phyloP scores from a whole-genome alignment of 2,797 vertebrate species.

The Paedocypris micromegethes region DNA sequence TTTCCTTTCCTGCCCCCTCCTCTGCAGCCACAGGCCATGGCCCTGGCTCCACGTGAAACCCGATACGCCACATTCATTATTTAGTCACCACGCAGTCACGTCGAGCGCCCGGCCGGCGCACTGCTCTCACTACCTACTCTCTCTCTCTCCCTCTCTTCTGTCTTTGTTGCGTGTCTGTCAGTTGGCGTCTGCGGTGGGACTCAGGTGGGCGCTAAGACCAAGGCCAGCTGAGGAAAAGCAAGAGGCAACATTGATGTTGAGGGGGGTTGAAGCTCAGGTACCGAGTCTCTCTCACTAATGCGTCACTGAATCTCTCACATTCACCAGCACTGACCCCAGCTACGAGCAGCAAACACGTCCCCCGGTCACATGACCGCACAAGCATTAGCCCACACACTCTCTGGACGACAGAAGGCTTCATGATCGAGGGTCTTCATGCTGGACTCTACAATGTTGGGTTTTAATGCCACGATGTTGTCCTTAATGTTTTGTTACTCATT shows the following conservation, averaged over 20 bases:
- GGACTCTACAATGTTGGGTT: too few relatives aligned
- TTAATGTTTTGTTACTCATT: too few relatives aligned
- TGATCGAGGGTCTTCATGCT: not conserved
- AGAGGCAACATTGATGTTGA: constrained; percentile 41
- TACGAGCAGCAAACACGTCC: constrained; percentile 57
- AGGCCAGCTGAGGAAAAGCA: constrained; percentile 19
- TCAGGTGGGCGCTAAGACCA: constrained; percentile 47
- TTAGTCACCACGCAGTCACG: constrained; percentile 69
- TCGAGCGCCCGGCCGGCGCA: constrained; percentile 57
- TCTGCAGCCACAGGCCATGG: constrained; percentile 57
- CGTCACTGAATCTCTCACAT: constrained; percentile 62
- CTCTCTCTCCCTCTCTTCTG: constrained; percentile 31
- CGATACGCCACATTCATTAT: constrained; percentile 76
- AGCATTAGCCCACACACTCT: constrained; percentile 63
- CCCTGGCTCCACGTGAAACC: constrained; percentile 69
- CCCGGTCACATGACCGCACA: constrained; percentile 40
- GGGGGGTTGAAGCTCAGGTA: constrained; percentile 44
- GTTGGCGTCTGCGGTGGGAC: constrained; percentile 46
- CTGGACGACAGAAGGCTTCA: constrained; percentile 21
- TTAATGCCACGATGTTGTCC: too few relatives aligned
- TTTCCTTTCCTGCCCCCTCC: constrained; percentile 36
- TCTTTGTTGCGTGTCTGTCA: constrained; percentile 14
- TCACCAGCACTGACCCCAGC: constrained; percentile 61
- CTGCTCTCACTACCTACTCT: constrained; percentile 55
- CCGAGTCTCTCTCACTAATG: constrained; percentile 48